Percentiles rank a stretch among this genome's conserved stretches.
These are phyloP conservation scores for Rhinoptilus africanus DNA, from an alignment of 2,113 vertebrate species.

Conservation along the genomic window DNA sequence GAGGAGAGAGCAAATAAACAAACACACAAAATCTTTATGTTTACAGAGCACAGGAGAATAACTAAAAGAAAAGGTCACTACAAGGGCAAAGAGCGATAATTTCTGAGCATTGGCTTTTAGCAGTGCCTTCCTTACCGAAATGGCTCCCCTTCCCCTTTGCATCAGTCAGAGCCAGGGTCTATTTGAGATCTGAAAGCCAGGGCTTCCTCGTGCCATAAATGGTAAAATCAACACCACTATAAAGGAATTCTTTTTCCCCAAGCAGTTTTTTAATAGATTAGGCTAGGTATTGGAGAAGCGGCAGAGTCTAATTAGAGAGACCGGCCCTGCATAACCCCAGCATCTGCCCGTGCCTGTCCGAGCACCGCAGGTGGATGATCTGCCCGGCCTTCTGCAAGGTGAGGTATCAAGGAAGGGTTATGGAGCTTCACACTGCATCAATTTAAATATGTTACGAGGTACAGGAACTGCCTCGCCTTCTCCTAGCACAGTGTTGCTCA, in stretches of 20 bases:
- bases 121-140: background rate
- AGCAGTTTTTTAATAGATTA: background rate
- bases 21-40: background rate
- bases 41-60: background rate
- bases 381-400: background rate
- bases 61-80: background rate
- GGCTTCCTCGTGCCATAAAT: background rate
- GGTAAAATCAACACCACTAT: background rate
- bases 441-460: background rate
- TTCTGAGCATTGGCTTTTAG: background rate
- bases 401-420: background rate
- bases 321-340: background rate
- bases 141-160: background rate
- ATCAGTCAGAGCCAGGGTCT: background rate
- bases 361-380: rapidly evolving
- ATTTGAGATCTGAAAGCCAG: background rate
- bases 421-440: background rate
- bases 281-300: background rate
- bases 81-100: background rate
- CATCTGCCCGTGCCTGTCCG: rapidly evolving
- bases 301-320: background rate
- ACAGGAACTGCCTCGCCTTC: background rate
- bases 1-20: background rate
- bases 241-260: background rate
- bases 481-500: background rate